Evolutionary conservation across 2,888 invertebrate species (phyloP).

Genomic region (Parnassius mnemosyne): DNA sequence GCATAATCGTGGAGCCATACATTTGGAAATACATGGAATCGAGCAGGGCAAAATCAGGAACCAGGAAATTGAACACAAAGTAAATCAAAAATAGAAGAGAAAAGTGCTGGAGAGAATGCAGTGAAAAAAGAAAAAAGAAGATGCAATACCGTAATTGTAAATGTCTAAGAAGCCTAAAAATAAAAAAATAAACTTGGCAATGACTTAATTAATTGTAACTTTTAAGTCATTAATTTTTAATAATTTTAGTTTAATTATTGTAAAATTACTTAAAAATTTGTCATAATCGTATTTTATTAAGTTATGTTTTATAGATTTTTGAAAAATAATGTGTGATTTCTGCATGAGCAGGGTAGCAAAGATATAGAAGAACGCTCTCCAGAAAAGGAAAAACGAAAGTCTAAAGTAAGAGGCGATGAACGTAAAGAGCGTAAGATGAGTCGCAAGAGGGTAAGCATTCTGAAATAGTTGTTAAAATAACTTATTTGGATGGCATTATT

Average conservation of each 20-base stretch:
- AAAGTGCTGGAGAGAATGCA: neutral
- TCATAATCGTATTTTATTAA: neutral
- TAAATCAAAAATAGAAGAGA: constrained; percentile 13
- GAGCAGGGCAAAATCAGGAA: neutral
- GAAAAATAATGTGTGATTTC: constrained; percentile 43
- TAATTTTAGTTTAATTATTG: neutral
- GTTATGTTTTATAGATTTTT: neutral
- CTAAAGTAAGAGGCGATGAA: constrained; percentile 71
- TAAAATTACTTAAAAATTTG: neutral
- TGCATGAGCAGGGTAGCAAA: constrained; percentile 76
- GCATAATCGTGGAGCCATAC: neutral
- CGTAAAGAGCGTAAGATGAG: constrained; percentile 90
- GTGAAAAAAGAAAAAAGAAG: constrained; percentile 1
- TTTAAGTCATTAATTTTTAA: constrained; percentile 44
- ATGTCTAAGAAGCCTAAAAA: neutral
- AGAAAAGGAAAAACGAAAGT: constrained; percentile 89
- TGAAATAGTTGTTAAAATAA: neutral
- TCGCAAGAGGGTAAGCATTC: constrained; percentile 84
- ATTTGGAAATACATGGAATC: neutral
- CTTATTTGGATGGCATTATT: neutral
- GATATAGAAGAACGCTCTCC: constrained; percentile 81
- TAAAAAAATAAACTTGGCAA: constrained; percentile 23
- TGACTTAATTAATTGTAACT: constrained; percentile 56
- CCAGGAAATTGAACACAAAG: neutral
- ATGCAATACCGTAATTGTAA: neutral